Conservation (phyloP, 1,140 invertebrate genomes). For the Dermatophagoides farinae region DNA sequence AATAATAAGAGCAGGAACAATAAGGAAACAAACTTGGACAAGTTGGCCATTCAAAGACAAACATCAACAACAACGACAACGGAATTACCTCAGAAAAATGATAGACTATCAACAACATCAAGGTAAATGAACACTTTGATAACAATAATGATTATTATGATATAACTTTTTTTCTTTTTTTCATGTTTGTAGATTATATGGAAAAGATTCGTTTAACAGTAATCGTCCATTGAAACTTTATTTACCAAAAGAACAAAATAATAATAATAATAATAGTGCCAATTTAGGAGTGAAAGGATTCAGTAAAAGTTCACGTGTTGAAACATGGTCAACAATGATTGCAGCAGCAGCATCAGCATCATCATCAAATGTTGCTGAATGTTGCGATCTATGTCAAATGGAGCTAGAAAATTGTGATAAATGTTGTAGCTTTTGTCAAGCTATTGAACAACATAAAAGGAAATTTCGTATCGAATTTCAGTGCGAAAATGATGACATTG, state of each 20-base stretch:
- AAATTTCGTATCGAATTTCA: not conserved
- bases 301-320: not conserved
- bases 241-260: not conserved
- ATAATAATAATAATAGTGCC: not conserved
- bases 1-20: not conserved
- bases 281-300: conserved; percentile 5
- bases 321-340: conserved; percentile 4
- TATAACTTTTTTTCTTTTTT: not conserved
- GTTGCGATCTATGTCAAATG: not conserved
- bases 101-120: too few relatives aligned
- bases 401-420: conserved; percentile 1
- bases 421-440: conserved; percentile 2
- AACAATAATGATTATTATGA: not conserved
- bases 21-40: not conserved
- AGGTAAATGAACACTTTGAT: not conserved
- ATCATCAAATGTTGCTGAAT: not conserved
- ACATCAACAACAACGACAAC: too few relatives aligned
- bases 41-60: not conserved
- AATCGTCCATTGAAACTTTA: not conserved
- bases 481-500: not conserved
- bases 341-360: not conserved
- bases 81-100: too few relatives aligned
- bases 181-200: not conserved
- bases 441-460: not conserved
- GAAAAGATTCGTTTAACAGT: too few relatives aligned